These are phyloP conservation scores for Petrocephalus schoutedeni DNA, from an alignment of 2,797 vertebrate genomes.

Conservation along the genomic window DNA sequence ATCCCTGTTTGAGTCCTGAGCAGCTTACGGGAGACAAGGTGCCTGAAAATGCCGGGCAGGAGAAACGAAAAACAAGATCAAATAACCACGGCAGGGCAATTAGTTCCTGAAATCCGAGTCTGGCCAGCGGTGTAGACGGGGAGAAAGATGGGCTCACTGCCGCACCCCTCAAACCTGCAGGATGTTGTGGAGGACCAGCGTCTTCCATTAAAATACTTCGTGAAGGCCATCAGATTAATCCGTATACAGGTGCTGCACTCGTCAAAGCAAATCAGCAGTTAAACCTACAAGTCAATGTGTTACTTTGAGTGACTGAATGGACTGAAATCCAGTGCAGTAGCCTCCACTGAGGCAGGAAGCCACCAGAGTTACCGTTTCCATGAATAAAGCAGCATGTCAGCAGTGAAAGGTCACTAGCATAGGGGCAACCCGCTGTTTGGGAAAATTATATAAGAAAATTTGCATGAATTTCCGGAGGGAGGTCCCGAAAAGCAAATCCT, in stretches of 20 bases:
- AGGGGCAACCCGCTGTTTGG: not conserved
- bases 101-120: constrained; percentile 41
- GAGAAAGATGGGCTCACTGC: constrained; percentile 14
- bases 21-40: not conserved
- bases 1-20: not conserved
- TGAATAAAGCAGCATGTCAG: not conserved
- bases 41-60: not conserved
- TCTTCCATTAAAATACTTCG: not conserved
- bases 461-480: not conserved
- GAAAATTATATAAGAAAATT: not conserved
- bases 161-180: constrained; percentile 26
- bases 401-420: not conserved
- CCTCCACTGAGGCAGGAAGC: not conserved
- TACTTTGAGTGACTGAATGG: not conserved
- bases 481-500: not conserved
- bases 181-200: not conserved
- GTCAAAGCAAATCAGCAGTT: not conserved
- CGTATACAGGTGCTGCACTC: not conserved
- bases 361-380: not conserved
- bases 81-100: constrained; percentile 47
- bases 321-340: constrained; percentile 5
- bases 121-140: constrained; percentile 25
- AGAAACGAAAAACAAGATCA: constrained; percentile 34
- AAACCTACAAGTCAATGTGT: not conserved
- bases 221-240: not conserved